A percentile compares a stretch with the other conserved stretches of the same genome.
Conservation (phyloP, 1,140 invertebrate species). For the Lepidurus packardi region DNA sequence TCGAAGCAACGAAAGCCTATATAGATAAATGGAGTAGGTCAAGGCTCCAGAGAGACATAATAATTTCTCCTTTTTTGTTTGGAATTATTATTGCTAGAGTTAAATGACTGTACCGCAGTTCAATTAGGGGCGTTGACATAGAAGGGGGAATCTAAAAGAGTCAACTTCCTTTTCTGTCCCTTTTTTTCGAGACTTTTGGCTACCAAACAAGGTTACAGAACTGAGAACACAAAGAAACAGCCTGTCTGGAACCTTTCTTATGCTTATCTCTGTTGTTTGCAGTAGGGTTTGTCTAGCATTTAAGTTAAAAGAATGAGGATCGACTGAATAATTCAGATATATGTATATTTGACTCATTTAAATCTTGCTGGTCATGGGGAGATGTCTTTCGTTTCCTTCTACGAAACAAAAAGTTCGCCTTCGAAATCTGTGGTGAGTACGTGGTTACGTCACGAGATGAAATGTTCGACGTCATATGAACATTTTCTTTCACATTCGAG, state of each 20-base stretch:
- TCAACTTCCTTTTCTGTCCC: constrained; percentile 2
- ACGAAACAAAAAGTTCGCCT: background rate
- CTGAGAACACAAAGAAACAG: background rate
- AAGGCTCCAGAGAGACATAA: background rate
- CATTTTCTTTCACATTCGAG: background rate
- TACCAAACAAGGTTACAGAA: background rate
- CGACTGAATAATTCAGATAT: background rate
- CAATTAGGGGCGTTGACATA: constrained; percentile 13
- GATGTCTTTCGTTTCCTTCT: background rate
- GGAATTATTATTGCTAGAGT: background rate
- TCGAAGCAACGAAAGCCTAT: background rate
- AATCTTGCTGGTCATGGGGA: constrained; percentile 5
- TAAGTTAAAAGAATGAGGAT: background rate
- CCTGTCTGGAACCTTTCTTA: background rate
- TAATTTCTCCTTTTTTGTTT: background rate
- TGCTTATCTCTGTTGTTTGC: background rate
- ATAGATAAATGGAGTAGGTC: background rate
- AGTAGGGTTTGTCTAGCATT: background rate
- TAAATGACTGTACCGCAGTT: background rate
- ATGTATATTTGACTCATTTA: background rate
- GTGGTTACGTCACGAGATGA: background rate
- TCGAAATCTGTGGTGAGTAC: background rate
- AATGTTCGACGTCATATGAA: background rate
- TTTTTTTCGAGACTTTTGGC: background rate
- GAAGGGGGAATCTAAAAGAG: background rate